Base-by-base conservation (phyloP, 1,140 invertebrate genomes). In the Archivesica marissinica region DNA sequence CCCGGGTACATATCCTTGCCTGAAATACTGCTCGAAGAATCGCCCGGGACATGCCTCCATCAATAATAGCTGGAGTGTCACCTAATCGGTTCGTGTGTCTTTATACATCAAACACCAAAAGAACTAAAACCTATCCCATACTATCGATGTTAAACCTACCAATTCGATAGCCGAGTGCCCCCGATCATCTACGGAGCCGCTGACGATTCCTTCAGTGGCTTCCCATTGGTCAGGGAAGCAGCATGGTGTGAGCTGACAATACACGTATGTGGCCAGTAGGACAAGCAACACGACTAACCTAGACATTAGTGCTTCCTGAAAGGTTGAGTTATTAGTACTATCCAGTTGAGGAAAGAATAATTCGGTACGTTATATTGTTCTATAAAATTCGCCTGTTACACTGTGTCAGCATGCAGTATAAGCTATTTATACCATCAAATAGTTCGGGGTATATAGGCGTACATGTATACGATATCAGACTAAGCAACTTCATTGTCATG, bases 141-240 rank as follows among this genome's bases (percentile, higher is more conserved):
- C 7, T 56, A n/a, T 11, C 7, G 23, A n/a, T 56, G 25, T 11
- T n/a, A 13, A 2, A 52, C 39, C n/a, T 72, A 72, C 68, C 13
- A 13, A 28, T 1, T 41, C 50, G 23, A 72, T 50, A 33, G 68
- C 44, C 11, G 68, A 17, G 28, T 72, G 17, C 11, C 68, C 68
- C 25, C 50, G 23, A 28, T 72, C 68, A 20, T 72, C 44, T 0
- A 44, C 23, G 4, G 68, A 72, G 0, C 68, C 68, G 2, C 41
- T n/a, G 0, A 33, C 1, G 2, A 72, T 13, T 7, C 68, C 68
- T 50, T 72, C 39, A 1, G 33, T 13, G n/a, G 41, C 68, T 20
- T 72, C 68, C 68, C 68, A 72, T 30, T 72, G 68, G 23, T 47
- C 28, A 25, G 68, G 68, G 9, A 23, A 47, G 13, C 68, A 72